Base-by-base conservation (phyloP, 2,113 vertebrate genomes). In the Candoia aspera region DNA sequence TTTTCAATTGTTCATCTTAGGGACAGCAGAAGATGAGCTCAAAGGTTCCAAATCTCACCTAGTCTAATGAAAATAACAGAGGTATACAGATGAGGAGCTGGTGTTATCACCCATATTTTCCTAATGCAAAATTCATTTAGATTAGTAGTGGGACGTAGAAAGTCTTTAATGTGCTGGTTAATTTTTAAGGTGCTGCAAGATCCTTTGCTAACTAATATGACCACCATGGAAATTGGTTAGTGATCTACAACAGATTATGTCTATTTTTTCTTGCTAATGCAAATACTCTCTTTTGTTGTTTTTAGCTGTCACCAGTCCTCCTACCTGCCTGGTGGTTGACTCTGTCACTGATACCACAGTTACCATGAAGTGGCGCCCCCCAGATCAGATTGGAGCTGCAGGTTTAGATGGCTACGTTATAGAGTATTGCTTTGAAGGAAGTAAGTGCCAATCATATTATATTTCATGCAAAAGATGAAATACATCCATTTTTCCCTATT, bases 391-490 rank as follows among this genome's bases (percentile, higher is more conserved):
- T 0, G 99, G 99, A 62, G 99, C 99, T 0, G 99, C 99, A 23
- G 99, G 99, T 87, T 96, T 99, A 95, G 99, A 99, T 0, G 99
- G 99, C 94, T 99, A 99, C 95, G 95, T 98, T 93, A 95, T 99
- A 96, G 99, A 99, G 95, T 99, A 99, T 96, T 99, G 98, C 97
- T 91, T 99, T 68, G 99, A 99, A 99, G 99, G 99, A 98, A 98
- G 99, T 99, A 97, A 99, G 99, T 97, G 91, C 68, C 84, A 10
- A 54, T 4, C 93, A 8, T 79, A n/a, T 24, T 57, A 8, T 79
- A n/a, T 24, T 57, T n/a, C 24, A 37, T 92, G 92, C 90, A 53
- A 84, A 96, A 93, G 94, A 94, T 96, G 95, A 97, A 94, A 93
- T 37, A 90, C 87, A 88, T 26, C 91, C 84, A 9, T 6, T 89